These are phyloP conservation scores for Drosophila dunni DNA, from an alignment of 1,140 invertebrate genomes.

Conservation along the genomic window DNA sequence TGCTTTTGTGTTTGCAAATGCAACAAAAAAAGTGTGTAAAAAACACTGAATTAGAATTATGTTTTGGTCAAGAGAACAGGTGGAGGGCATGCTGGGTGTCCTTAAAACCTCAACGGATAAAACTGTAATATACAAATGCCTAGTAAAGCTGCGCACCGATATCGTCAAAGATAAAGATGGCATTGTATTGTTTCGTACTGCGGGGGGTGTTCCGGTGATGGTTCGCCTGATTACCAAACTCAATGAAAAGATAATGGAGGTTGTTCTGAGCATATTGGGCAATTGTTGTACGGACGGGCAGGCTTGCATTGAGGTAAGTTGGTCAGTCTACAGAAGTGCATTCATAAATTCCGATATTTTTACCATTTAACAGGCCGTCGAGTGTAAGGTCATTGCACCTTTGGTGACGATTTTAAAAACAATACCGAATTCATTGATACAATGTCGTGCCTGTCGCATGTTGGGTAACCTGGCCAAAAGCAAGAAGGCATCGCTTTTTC, in stretches of 20 bases:
- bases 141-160: constrained; percentile 80
- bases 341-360: background rate
- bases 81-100: constrained; percentile 69
- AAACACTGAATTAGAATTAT: constrained; percentile 35
- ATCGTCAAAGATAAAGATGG: constrained; percentile 81
- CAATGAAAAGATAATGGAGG: constrained; percentile 84
- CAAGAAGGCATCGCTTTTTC: constrained; percentile 55
- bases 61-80: constrained; percentile 64
- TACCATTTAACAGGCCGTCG: constrained; percentile 60
- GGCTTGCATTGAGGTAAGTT: constrained; percentile 74
- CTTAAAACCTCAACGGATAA: constrained; percentile 79
- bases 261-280: constrained; percentile 85
- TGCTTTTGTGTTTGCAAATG: constrained; percentile 45
- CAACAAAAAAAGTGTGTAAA: constrained; percentile 38
- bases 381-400: constrained; percentile 67
- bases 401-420: constrained; percentile 78
- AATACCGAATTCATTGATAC: constrained; percentile 79
- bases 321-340: background rate
- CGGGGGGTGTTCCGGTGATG: constrained; percentile 75
- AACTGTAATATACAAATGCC: constrained; percentile 75
- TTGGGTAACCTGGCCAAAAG: constrained; percentile 80
- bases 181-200: constrained; percentile 72
- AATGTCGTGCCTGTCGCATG: constrained; percentile 78
- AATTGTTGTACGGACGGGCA: constrained; percentile 85
- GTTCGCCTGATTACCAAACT: constrained; percentile 69